A percentile compares a stretch with the other conserved stretches of the same genome.
phyloP scores from a whole-genome alignment of 2,797 vertebrate genomes.

The Smutsia temminckii region DNA sequence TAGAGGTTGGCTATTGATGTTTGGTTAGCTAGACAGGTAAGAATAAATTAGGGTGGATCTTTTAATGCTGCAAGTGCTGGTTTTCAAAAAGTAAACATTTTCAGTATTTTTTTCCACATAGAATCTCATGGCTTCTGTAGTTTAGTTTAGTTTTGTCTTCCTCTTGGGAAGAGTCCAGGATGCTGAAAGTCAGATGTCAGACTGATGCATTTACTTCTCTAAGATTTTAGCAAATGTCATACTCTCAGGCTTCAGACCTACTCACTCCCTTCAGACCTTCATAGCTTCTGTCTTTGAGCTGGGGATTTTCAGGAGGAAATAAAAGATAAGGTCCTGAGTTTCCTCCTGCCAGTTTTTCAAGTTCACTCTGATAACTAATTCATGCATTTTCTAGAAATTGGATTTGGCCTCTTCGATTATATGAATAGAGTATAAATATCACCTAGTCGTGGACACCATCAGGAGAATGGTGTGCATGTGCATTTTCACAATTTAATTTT shows the following conservation, averaged over 20 bases:
- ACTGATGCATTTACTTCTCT: background rate
- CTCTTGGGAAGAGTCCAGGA: background rate
- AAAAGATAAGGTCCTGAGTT: background rate
- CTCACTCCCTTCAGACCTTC: background rate
- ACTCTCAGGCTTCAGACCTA: background rate
- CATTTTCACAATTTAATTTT: background rate
- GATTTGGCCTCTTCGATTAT: background rate
- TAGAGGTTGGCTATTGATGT: background rate
- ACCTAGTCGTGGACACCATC: background rate
- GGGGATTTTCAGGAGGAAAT: background rate
- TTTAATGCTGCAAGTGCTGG: background rate
- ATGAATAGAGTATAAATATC: background rate
- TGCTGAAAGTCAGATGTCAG: background rate
- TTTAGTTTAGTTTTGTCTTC: background rate
- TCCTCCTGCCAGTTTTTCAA: background rate
- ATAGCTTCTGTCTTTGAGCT: background rate
- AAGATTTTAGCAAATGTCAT: background rate
- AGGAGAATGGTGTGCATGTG: background rate
- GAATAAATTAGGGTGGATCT: background rate
- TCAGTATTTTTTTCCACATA: background rate
- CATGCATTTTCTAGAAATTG: background rate
- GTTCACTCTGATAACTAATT: background rate
- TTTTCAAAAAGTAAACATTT: background rate
- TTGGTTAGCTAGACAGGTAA: background rate
- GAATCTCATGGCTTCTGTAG: background rate